Evolutionary conservation across 2,113 vertebrate genomes (phyloP), one percentile per base, ranked within the genome.

Genomic region (Ranitomeya variabilis): DNA sequence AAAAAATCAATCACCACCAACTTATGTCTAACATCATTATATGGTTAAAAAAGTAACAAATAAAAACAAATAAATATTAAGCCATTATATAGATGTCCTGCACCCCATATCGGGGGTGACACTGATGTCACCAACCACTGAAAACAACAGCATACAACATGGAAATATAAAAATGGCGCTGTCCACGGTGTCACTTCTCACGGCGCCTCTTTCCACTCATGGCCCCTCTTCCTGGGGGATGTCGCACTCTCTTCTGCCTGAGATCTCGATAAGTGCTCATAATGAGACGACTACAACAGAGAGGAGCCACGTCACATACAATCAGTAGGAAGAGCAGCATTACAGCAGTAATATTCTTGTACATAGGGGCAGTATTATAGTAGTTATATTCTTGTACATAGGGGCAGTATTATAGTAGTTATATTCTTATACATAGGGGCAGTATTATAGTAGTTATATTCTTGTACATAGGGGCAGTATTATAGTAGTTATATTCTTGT

Each of bases 201-300:
- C 87, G 89, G 85, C 91, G 89, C 80, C 89, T 71, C 2, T 83
- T 92, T n/a, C 18, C 8, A 60, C 16, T 67, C 57, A 18, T 18
- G 0, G 86, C 59, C 76, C 87, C 0, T 88, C 19, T 52, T 66
- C 85, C 85, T 85, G 2, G 0, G 0, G 71, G 19, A 12, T 16
- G 55, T 6, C 78, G 91, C 16, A 87, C 73, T 0, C 57, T 0
- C 85, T 54, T 88, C 89, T 90, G 9, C 62, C 79, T 74, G 87
- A 95, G 91, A 69, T 94, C 93, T 0, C 94, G 91, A 82, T 92
- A 91, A 4, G 91, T 14, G 4, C 88, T 91, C 94, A 95, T 94
- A 73, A 93, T 91, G 86, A 95, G 69, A 9, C 94, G 92, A 80
- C 94, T 95, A 37, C 0, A 71, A 74, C 0, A 15, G 76, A 66